These are phyloP conservation scores for Drosophila fulvimacula DNA, from an alignment of 2,888 invertebrate genomes.

Conservation along the genomic window DNA sequence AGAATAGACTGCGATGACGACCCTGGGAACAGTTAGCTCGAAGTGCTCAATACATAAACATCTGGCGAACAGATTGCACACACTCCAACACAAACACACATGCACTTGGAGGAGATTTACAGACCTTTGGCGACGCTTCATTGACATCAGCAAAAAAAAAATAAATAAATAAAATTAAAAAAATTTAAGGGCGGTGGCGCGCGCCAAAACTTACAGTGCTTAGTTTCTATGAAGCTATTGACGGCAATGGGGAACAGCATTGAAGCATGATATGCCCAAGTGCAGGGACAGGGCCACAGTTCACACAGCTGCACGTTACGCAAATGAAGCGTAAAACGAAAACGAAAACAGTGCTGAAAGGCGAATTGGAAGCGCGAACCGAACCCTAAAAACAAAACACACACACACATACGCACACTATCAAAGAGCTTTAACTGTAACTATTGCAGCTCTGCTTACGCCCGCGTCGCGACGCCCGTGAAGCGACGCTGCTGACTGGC, in stretches of 20 bases:
- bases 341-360: slow-evolving; percentile 71
- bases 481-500: slow-evolving; percentile 19
- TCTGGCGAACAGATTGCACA: slow-evolving; percentile 69
- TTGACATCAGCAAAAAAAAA: slow-evolving; percentile 17
- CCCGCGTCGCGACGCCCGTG: slow-evolving; percentile 5
- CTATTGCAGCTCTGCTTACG: slow-evolving; percentile 36
- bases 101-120: slow-evolving; percentile 25
- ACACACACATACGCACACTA: slow-evolving; percentile 20
- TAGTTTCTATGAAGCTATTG: slow-evolving; percentile 47
- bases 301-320: slow-evolving; percentile 69
- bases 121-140: slow-evolving; percentile 53
- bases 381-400: slow-evolving; percentile 27
- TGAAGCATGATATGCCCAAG: slow-evolving; percentile 60
- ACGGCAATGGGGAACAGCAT: slow-evolving; percentile 31
- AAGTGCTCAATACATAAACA: slow-evolving; percentile 55
- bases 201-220: slow-evolving; percentile 52
- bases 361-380: slow-evolving; percentile 63
- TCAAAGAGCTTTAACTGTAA: slow-evolving; percentile 61
- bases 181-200: slow-evolving; percentile 37
- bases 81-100: neutral
- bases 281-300: slow-evolving; percentile 56
- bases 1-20: slow-evolving; percentile 42
- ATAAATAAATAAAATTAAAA: neutral
- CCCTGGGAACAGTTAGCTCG: slow-evolving; percentile 64
- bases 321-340: slow-evolving; percentile 69